A percentile compares a stretch with the other conserved stretches of the same genome.
Conservation (phyloP, 2,888 invertebrate species). For the Euplexia lucipara region DNA sequence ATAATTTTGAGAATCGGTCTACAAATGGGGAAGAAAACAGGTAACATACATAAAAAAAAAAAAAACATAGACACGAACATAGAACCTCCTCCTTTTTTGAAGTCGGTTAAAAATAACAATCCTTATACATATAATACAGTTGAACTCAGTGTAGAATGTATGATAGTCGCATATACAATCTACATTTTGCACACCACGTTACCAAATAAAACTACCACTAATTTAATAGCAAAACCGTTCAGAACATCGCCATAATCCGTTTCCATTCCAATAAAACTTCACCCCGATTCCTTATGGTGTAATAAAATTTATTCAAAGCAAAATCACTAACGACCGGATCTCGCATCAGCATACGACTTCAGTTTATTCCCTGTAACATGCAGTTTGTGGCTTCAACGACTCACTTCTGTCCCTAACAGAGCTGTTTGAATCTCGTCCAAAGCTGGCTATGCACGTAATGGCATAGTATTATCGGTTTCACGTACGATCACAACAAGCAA, state of each 20-base stretch:
- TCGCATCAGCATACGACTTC: constrained; percentile 63
- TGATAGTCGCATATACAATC: too few relatives aligned
- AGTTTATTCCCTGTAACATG: constrained; percentile 66
- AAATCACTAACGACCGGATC: constrained; percentile 63
- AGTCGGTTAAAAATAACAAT: too few relatives aligned
- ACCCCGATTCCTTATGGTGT: constrained; percentile 32
- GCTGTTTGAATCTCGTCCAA: constrained; percentile 75
- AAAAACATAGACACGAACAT: too few relatives aligned
- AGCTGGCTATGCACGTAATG: constrained; percentile 66
- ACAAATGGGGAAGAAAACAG: too few relatives aligned
- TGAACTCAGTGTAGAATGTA: too few relatives aligned
- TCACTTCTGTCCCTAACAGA: constrained; percentile 64
- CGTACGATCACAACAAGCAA: constrained; percentile 66
- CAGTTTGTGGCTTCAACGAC: constrained; percentile 73
- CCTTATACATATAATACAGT: too few relatives aligned
- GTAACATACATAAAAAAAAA: too few relatives aligned
- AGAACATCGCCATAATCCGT: constrained; percentile 47
- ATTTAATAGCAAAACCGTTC: constrained; percentile 55
- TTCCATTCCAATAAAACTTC: constrained; percentile 53
- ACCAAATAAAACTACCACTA: constrained; percentile 44
- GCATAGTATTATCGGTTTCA: constrained; percentile 66
- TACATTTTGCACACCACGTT: constrained; percentile 17
- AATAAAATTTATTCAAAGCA: constrained; percentile 58
- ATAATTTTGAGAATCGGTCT: too few relatives aligned
- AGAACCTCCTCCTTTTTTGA: too few relatives aligned